Evolutionary conservation across 2,797 vertebrate genomes (phyloP), one percentile per base, ranked within the genome.

Genomic region (Hemibagrus guttatus): DNA sequence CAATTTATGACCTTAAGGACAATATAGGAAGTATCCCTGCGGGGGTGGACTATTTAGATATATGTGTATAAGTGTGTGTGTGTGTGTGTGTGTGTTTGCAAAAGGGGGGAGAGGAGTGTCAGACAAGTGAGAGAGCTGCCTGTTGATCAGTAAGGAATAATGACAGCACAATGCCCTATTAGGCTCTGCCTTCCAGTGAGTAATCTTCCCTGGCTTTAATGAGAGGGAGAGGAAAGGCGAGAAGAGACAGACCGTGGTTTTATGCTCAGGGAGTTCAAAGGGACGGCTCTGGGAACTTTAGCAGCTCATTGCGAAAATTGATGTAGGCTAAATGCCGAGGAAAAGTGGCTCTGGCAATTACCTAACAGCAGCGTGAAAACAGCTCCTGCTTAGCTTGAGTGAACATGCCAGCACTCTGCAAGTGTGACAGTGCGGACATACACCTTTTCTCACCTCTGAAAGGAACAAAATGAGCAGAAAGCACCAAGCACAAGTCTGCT

Each of bases 131-230:
- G 84, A 84, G 82, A 75, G 79, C 86, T 63, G 87, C 84, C 89
- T 90, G 90, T 90, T 91, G 90, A 90, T 90, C 89, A 89, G 90
- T 83, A 86, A 85, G 84, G 88, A 89, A 91, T 89, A 88, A 91
- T 88, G 89, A 87, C 85, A 83, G 86, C 87, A 88, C 89, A 91
- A 90, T 88, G 86, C 84, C 85, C 82, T 85, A 86, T 90, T 89
- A 89, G 87, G 84, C 81, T 88, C 86, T 88, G 88, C 86, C 89
- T 90, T 87, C 84, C 86, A 87, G 89, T 90, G 85, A 89, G 80
- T 90, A 91, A 90, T 91, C 89, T 88, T 87, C 81, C 83, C 84
- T 81, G 23, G 61, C 78, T 87, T 87, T 91, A 91, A 90, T 90
- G 91, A 90, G 90, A 89, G 85, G 56, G 85, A 88, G 85, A 59